Base-by-base conservation (phyloP, 2,113 vertebrate species). In the Centropus unirufus region DNA sequence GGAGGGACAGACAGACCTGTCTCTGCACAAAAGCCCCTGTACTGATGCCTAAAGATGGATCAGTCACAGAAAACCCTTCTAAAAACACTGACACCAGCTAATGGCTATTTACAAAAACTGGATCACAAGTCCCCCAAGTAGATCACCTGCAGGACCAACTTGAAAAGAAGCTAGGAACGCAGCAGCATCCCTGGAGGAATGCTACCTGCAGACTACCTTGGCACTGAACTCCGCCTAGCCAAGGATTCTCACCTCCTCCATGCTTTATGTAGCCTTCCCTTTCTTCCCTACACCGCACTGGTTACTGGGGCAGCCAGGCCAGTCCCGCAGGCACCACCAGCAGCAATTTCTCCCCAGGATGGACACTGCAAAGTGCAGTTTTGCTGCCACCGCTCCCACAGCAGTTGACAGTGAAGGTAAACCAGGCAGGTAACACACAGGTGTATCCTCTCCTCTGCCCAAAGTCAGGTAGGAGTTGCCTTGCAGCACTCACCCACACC, bases 401-500 rank as follows among this genome's bases (percentile, higher is more conserved):
- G 70, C 32, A 82, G 68, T 4, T 64, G n/a, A 54, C 23, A 57
- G 7, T 7, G 59, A 82, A 83, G 54, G 54, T 42, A 49, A 16
- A 64, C 62, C 4, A 69, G 51, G 46, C 9, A 9, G 74, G 20
- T 4, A 69, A 69, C 5, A 44, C 20, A 49, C 24, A 70, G 40
- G 87, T 20, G 34, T 19, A 55, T 55, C 75, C 47, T 49, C 75
- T 82, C 59, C 63, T 78, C 66, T 85, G 77, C 80, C 93, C 79
- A 58, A 30, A 40, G 22, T 55, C 39, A 61, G 4, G 78, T 24
- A 58, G 46, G 40, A 72, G 64, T n/a, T 54, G 62, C 67, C 58
- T 40, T 40, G 75, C 80, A 79, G 75, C 78, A 69, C 70, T 62
- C 77, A 51, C 70, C 62, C 91, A 94, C 69, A 51, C 90, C 93